Evolutionary conservation across 37 sponge, comb jelly and placozoan genomes (phyloP).

Genomic region (Aphrocallistes beatrix): DNA sequence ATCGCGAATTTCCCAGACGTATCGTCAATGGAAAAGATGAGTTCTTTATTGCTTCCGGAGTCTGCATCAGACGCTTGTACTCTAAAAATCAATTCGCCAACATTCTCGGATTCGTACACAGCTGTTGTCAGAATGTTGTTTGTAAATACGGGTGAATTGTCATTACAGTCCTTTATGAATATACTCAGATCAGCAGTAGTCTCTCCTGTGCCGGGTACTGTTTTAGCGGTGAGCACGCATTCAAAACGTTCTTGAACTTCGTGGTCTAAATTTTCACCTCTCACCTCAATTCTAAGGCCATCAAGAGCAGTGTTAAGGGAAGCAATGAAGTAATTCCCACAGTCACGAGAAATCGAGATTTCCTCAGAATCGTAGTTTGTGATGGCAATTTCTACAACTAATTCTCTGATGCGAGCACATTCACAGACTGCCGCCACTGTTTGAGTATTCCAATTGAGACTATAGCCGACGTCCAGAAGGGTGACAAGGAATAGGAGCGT

Average conservation of each 20-base stretch:
- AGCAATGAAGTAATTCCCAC: neutral
- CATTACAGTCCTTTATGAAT: neutral
- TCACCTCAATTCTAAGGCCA: neutral
- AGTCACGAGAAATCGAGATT: neutral
- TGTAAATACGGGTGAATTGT: neutral
- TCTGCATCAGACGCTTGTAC: neutral
- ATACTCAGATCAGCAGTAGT: neutral
- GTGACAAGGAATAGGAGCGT: too few relatives aligned
- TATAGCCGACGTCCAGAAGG: too few relatives aligned
- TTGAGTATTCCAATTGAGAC: too few relatives aligned
- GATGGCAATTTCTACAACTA: neutral
- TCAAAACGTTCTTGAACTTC: neutral
- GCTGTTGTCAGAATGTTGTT: neutral
- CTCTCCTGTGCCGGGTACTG: neutral
- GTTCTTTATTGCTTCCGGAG: neutral
- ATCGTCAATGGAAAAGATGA: neutral
- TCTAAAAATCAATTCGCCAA: neutral
- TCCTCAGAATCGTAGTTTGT: neutral
- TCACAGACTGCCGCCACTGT: neutral
- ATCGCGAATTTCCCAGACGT: neutral
- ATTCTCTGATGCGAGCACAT: neutral
- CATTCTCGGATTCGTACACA: neutral
- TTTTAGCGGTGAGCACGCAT: neutral
- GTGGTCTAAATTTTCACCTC: neutral
- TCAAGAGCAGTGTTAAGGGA: neutral